Conservation (phyloP, 2,888 invertebrate genomes). For the Drosophila meridionalis region DNA sequence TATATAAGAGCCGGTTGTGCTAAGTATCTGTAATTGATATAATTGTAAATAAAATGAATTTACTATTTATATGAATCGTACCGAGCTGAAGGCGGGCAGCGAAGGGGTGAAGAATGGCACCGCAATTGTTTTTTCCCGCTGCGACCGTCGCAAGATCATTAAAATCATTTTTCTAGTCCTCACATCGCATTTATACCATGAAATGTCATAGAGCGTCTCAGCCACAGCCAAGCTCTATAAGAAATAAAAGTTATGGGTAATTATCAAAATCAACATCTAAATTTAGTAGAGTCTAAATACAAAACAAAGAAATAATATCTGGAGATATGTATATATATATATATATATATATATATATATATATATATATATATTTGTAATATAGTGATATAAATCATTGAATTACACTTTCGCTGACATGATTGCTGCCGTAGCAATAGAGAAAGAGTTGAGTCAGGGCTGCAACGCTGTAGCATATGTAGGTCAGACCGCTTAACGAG, state of each 20-base stretch:
- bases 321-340: no score
- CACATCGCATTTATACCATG: conserved; percentile 84
- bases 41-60: conserved; percentile 30
- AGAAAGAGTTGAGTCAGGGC: conserved; percentile 82
- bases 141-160: conserved; percentile 83
- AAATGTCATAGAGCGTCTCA: conserved; percentile 79
- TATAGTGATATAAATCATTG: background rate
- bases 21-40: conserved; percentile 73
- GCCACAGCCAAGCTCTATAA: conserved; percentile 80
- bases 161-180: conserved; percentile 83
- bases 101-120: conserved; percentile 84
- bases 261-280: no score
- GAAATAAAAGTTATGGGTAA: background rate
- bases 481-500: conserved; percentile 78
- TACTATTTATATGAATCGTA: conserved; percentile 62
- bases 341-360: no score
- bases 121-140: conserved; percentile 76
- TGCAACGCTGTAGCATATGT: conserved; percentile 80
- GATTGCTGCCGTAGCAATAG: conserved; percentile 83
- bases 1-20: conserved; percentile 82
- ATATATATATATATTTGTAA: background rate
- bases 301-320: no score
- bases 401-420: conserved; percentile 81
- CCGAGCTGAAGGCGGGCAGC: conserved; percentile 79
- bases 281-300: no score